Base-by-base conservation (phyloP, 1,140 invertebrate genomes). In the Yoshiicerus persimilis region DNA sequence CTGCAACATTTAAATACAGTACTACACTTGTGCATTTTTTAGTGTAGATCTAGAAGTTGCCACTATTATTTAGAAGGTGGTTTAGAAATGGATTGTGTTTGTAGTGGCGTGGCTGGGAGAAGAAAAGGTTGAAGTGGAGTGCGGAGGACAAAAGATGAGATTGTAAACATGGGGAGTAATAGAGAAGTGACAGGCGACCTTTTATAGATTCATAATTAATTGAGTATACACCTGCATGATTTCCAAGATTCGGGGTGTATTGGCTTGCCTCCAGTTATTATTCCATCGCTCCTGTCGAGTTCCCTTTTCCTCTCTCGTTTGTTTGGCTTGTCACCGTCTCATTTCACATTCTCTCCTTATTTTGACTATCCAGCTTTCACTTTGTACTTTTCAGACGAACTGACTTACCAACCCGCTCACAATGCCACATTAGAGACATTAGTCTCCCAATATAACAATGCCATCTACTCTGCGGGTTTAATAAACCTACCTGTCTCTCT, bases 121-220 rank as follows among this genome's bases (percentile, higher is more conserved):
- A 87, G 32, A 87, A 87, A 77, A 70, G 86, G 64, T 87, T 87
- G 39, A 64, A 70, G 75, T 87, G 86, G 38, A 75, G 84, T 30
- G 70, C 47, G 86, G 70, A 75, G 85, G n/a, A 47, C 25, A 62
- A 56, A 87, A 75, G 86, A 87, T 39, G 66, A 70, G 36, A 77
- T 85, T 88, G 87, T 64, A 41, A 75, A 75, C 87, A 88, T 34
- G 64, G 13, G 66, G 87, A 75, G 87, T 75, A 84, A 85, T 85
- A 85, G 32, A 84, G 80, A 88, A 85, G 80, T 88, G 87, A 88
- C 87, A 88, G 80, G 32, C 47, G 80, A 88, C 87, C 87, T 88
- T 86, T 86, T 86, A 86, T 86, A 86, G 87, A 86, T 89, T 38
- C 88, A 89, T 89, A 89, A 89, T 89, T 89, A 89, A 89, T 89